Conservation (phyloP, 2,797 vertebrate genomes). For the Geotrypetes seraphini region DNA sequence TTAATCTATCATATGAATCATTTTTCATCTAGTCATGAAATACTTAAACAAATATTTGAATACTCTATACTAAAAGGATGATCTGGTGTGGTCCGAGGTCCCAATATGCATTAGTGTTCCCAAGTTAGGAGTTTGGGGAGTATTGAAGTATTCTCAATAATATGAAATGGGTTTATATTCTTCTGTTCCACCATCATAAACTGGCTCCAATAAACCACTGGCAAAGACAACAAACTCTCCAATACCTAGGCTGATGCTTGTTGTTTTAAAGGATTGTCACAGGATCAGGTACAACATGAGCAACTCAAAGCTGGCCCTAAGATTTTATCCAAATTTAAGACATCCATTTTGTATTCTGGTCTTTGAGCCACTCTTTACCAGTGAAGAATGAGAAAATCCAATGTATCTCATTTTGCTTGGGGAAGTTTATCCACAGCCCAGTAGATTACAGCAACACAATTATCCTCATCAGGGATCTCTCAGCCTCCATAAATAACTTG, state of each 20-base stretch:
- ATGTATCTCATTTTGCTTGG: constrained; percentile 83
- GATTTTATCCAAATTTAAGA: constrained; percentile 76
- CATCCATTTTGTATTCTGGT: constrained; percentile 76
- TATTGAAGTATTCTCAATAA: constrained; percentile 70
- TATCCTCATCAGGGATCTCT: constrained; percentile 91
- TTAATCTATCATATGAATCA: no score
- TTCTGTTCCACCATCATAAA: constrained; percentile 69
- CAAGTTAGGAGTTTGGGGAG: constrained; percentile 76
- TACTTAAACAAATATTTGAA: no score
- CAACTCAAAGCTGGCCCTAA: constrained; percentile 93
- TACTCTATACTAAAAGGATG: no score
- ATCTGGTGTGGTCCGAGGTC: no score
- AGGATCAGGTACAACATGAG: constrained; percentile 73
- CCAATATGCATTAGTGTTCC: no score
- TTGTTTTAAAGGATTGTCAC: constrained; percentile 87
- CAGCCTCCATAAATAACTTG: constrained; percentile 83
- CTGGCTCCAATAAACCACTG: constrained; percentile 80
- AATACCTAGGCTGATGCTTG: constrained; percentile 91
- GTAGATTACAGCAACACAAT: constrained; percentile 85
- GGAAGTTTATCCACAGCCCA: constrained; percentile 81
- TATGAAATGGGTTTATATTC: constrained; percentile 57
- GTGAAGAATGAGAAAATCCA: constrained; percentile 85
- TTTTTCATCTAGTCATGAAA: no score
- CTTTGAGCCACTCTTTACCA: constrained; percentile 88
- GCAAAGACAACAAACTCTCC: constrained; percentile 74